Conservation (phyloP, 2,113 vertebrate species). For the Tachysurus vachellii region DNA sequence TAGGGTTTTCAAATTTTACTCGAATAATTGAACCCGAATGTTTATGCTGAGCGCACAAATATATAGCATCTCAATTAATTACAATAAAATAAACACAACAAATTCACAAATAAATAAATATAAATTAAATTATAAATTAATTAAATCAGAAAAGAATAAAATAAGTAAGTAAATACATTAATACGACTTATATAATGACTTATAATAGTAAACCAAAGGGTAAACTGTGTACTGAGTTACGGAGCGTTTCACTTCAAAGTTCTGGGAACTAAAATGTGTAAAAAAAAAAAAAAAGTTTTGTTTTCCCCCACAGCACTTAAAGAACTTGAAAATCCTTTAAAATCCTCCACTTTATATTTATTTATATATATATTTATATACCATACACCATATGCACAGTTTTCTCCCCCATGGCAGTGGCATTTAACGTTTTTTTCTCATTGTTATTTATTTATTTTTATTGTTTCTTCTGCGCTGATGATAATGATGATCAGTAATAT, state of each 20-base stretch:
- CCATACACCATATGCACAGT: background rate
- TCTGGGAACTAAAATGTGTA: background rate
- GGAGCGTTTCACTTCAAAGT: background rate
- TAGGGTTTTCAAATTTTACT: too few species aligned
- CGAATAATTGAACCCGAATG: too few species aligned
- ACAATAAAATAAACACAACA: too few species aligned
- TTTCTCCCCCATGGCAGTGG: background rate
- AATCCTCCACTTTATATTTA: background rate
- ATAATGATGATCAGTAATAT: background rate
- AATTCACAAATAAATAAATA: background rate
- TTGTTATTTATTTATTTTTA: background rate
- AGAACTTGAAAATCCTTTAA: background rate
- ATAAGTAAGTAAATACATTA: background rate
- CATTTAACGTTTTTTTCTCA: background rate
- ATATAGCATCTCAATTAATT: too few species aligned
- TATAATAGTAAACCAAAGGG: background rate
- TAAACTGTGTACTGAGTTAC: background rate
- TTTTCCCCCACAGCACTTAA: background rate
- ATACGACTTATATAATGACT: background rate
- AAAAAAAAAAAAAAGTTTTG: background rate
- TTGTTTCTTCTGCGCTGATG: background rate
- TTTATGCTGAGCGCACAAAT: too few species aligned
- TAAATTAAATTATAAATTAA: background rate
- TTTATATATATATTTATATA: background rate
- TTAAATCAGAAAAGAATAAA: too few species aligned